phyloP scores from a whole-genome alignment of 2,888 invertebrate species.

The Drosophila neutralis region DNA sequence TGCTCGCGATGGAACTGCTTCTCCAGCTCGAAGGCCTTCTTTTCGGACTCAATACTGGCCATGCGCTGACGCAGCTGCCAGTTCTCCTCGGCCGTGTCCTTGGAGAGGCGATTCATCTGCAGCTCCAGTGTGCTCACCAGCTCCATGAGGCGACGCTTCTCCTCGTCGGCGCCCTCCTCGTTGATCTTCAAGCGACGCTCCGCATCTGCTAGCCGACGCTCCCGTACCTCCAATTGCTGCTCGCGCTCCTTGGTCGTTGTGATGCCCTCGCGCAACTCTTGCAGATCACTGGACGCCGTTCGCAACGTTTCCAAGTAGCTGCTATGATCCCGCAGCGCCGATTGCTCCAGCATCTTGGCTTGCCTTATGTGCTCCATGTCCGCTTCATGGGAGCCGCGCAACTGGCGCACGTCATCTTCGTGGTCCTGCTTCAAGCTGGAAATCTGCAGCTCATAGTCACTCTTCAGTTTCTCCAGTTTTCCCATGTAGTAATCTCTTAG shows the following conservation, averaged over 20 bases:
- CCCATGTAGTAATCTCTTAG: slow-evolving; percentile 72
- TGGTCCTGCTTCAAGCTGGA: slow-evolving; percentile 74
- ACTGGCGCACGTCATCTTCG: slow-evolving; percentile 77
- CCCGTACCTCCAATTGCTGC: slow-evolving; percentile 75
- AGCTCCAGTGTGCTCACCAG: slow-evolving; percentile 82
- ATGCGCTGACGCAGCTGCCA: slow-evolving; percentile 84
- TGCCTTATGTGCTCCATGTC: slow-evolving; percentile 83
- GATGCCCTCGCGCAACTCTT: slow-evolving; percentile 81
- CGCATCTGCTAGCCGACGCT: slow-evolving; percentile 79
- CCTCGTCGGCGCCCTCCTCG: slow-evolving; percentile 78
- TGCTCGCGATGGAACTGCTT: slow-evolving; percentile 82
- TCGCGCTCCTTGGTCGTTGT: slow-evolving; percentile 79
- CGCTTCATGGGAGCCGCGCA: slow-evolving; percentile 80
- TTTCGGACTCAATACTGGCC: slow-evolving; percentile 83
- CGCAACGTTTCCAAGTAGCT: slow-evolving; percentile 83
- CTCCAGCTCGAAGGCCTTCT: slow-evolving; percentile 82
- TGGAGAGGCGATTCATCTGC: slow-evolving; percentile 80
- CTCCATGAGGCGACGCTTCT: slow-evolving; percentile 83
- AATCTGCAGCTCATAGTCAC: slow-evolving; percentile 71
- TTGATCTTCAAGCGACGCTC: slow-evolving; percentile 79
- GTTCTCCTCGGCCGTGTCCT: slow-evolving; percentile 83
- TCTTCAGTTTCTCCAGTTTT: slow-evolving; percentile 75
- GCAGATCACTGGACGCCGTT: slow-evolving; percentile 81
- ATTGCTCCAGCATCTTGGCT: slow-evolving; percentile 83
- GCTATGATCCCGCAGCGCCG: slow-evolving; percentile 82